These are phyloP conservation scores for Brachylomia viminalis DNA, from an alignment of 2,888 invertebrate species.

Conservation along the genomic window DNA sequence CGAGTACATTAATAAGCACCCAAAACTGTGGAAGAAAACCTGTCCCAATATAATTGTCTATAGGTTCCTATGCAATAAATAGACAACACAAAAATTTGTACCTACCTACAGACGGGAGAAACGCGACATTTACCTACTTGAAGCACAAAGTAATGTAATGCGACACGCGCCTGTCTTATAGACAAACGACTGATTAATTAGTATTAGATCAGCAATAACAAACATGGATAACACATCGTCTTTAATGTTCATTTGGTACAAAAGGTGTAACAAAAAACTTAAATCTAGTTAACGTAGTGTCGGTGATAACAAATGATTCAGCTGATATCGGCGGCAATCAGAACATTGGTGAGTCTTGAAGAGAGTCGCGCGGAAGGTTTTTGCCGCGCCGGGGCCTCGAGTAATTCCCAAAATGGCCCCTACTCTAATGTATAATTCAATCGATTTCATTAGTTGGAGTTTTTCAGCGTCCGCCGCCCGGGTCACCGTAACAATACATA, in stretches of 20 bases:
- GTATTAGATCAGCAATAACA: not conserved
- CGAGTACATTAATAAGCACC: not conserved
- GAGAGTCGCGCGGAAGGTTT: constrained; percentile 63
- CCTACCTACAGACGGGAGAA: not conserved
- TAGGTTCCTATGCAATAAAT: not conserved
- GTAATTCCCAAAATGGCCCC: constrained; percentile 82
- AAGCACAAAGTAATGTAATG: not conserved
- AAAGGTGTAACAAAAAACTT: not conserved
- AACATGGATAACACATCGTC: not conserved
- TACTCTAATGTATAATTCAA: constrained; percentile 87
- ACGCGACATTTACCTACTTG: not conserved
- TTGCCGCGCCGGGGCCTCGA: constrained; percentile 68
- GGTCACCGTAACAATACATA: constrained; percentile 78
- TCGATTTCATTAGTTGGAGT: constrained; percentile 85
- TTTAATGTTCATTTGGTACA: not conserved
- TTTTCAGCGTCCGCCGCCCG: constrained; percentile 82
- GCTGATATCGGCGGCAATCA: constrained; percentile 41
- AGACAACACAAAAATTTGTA: not conserved
- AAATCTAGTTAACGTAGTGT: constrained; percentile 17
- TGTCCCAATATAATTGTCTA: not conserved
- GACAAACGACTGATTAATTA: not conserved
- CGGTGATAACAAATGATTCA: constrained; percentile 37
- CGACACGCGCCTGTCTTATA: not conserved
- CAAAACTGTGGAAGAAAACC: not conserved
- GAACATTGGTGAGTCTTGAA: constrained; percentile 24